Conservation (phyloP, 2,797 vertebrate genomes). For the Coranthus polyacanthus region DNA sequence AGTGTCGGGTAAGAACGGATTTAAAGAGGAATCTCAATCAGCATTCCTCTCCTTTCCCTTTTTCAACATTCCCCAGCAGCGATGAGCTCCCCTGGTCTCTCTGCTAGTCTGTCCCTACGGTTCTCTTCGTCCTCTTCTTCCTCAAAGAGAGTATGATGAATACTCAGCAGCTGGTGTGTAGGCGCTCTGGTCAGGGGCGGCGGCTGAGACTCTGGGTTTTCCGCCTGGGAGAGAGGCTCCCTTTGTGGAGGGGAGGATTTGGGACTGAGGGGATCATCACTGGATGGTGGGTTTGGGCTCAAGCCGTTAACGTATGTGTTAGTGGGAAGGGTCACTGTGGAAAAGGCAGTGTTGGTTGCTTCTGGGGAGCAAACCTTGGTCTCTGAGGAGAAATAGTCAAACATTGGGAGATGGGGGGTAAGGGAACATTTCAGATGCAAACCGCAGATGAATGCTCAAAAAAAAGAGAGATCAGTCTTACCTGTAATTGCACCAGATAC, state of each 20-base stretch:
- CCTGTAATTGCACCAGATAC: slow-evolving; percentile 91
- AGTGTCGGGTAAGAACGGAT: slow-evolving; percentile 10
- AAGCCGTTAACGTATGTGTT: slow-evolving; percentile 83
- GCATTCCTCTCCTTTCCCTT: slow-evolving; percentile 17
- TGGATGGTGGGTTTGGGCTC: slow-evolving; percentile 80
- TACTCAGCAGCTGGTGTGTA: slow-evolving; percentile 84
- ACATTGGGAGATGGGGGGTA: no score
- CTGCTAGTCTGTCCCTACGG: slow-evolving; percentile 78
- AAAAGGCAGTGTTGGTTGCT: slow-evolving; percentile 79
- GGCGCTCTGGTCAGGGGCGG: slow-evolving; percentile 75
- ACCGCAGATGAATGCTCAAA: background rate
- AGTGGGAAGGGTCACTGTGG: slow-evolving; percentile 79
- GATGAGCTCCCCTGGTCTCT: slow-evolving; percentile 84
- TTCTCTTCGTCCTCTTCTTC: slow-evolving; percentile 82
- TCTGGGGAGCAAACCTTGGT: slow-evolving; percentile 82
- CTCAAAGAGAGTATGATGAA: slow-evolving; percentile 85
- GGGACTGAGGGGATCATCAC: slow-evolving; percentile 80
- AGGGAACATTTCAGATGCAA: slow-evolving; percentile 2
- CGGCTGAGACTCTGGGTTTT: slow-evolving; percentile 73
- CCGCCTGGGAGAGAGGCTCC: slow-evolving; percentile 63
- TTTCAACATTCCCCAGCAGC: slow-evolving; percentile 87
- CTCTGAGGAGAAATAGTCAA: slow-evolving; percentile 64
- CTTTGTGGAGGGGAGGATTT: slow-evolving; percentile 71
- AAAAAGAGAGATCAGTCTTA: slow-evolving; percentile 39
- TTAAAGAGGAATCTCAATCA: slow-evolving; percentile 17